Evolutionary conservation across 92 coral and sea anemone genomes (phyloP).

Genomic region (Umimayanthus chanpuru): DNA sequence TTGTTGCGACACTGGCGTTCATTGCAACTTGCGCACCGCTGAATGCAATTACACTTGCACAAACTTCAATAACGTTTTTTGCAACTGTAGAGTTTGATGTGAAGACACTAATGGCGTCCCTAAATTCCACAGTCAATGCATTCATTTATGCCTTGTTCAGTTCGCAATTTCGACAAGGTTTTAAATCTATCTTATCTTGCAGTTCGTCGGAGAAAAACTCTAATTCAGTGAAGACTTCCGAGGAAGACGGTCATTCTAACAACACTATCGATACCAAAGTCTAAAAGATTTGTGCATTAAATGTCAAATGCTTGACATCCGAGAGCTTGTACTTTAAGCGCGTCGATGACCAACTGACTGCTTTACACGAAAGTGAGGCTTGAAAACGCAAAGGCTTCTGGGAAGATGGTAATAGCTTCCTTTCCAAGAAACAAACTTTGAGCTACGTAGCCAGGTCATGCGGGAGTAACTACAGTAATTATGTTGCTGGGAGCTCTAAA

Average conservation of each 20-base stretch:
- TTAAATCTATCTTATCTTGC: constrained; percentile 11
- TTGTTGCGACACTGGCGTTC: not conserved
- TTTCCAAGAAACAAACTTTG: too few species aligned
- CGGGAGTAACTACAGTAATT: too few species aligned
- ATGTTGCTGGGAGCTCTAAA: too few species aligned
- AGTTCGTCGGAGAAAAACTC: not conserved
- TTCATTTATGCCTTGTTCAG: constrained; percentile 27
- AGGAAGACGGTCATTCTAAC: not conserved
- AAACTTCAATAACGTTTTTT: not conserved
- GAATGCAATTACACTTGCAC: not conserved
- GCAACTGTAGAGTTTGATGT: not conserved
- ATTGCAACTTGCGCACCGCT: constrained; percentile 1
- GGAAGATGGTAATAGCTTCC: too few species aligned
- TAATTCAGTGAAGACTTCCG: not conserved
- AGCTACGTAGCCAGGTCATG: too few species aligned
- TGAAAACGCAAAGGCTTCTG: too few species aligned
- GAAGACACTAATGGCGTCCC: not conserved
- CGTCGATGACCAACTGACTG: too few species aligned
- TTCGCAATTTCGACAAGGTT: constrained; percentile 12
- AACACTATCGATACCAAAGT: constrained; percentile 4
- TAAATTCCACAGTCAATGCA: constrained; percentile 24
- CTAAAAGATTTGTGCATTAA: not conserved
- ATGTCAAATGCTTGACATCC: not conserved
- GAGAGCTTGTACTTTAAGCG: too few species aligned
- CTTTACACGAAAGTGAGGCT: too few species aligned